Evolutionary conservation across 2,797 vertebrate species (phyloP).

Genomic region (Fratercula arctica): DNA sequence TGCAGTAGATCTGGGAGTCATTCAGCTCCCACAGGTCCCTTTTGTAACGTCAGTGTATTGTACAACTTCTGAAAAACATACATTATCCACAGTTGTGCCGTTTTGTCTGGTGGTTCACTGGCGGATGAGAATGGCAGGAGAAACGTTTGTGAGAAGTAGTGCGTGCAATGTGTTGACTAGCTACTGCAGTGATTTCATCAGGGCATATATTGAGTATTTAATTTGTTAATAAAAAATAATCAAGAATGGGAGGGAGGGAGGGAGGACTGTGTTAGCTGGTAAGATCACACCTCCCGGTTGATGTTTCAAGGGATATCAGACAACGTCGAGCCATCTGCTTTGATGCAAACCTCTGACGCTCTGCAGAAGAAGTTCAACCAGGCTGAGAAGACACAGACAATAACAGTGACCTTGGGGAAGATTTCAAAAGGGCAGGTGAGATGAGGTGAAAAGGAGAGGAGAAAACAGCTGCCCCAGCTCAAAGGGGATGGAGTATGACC

Average conservation of each 20-base stretch:
- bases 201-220: background rate
- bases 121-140: background rate
- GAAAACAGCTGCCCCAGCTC: background rate
- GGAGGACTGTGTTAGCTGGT: background rate
- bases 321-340: background rate
- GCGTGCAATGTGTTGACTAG: background rate
- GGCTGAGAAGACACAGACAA: background rate
- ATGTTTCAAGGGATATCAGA: background rate
- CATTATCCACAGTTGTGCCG: background rate
- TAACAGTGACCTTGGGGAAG: background rate
- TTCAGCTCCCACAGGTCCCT: background rate
- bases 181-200: background rate
- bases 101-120: background rate
- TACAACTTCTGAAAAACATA: background rate
- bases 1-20: background rate
- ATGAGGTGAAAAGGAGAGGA: background rate
- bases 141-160: background rate
- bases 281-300: background rate
- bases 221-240: background rate
- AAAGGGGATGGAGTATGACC: background rate
- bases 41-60: background rate
- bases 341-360: background rate
- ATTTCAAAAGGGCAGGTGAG: background rate
- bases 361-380: background rate
- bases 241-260: background rate